Conservation (phyloP, 2,888 invertebrate species). For the Crepidodera aurea region DNA sequence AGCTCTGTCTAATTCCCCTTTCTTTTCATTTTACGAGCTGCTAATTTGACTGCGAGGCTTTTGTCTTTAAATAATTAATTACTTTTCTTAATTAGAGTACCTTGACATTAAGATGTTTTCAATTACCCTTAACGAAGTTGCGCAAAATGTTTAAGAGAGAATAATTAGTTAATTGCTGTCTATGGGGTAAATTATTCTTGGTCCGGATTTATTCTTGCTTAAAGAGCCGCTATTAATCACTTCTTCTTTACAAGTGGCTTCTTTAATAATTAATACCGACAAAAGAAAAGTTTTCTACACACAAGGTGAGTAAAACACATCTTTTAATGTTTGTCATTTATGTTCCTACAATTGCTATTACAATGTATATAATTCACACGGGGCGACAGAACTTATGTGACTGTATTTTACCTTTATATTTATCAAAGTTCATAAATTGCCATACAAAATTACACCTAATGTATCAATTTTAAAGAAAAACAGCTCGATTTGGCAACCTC, state of each 20-base stretch:
- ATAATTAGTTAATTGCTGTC: slow-evolving; percentile 53
- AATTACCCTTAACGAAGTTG: slow-evolving; percentile 47
- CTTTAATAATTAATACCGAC: slow-evolving; percentile 10
- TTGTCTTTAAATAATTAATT: slow-evolving; percentile 51
- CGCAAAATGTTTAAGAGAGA: slow-evolving; percentile 54
- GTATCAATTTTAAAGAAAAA: too few relatives aligned
- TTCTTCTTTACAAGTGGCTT: slow-evolving; percentile 20
- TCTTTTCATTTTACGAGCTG: slow-evolving; percentile 14
- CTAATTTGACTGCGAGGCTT: slow-evolving; percentile 22
- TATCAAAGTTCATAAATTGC: too few relatives aligned
- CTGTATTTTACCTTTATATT: too few relatives aligned
- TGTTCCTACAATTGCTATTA: too few relatives aligned
- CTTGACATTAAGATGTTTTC: slow-evolving; percentile 48
- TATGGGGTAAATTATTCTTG: slow-evolving; percentile 41
- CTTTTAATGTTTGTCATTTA: too few relatives aligned
- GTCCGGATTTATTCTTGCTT: slow-evolving; percentile 27
- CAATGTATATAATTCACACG: too few relatives aligned
- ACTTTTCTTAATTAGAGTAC: slow-evolving; percentile 54
- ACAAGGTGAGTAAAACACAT: neutral
- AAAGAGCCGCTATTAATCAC: slow-evolving; percentile 25
- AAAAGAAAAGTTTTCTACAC: neutral
- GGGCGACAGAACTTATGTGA: too few relatives aligned
- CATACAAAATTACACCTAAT: too few relatives aligned
- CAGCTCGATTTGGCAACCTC: too few relatives aligned
- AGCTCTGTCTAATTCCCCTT: slow-evolving; percentile 4